phyloP scores from a whole-genome alignment of 2,113 vertebrate genomes.

The Apteryx mantelli region DNA sequence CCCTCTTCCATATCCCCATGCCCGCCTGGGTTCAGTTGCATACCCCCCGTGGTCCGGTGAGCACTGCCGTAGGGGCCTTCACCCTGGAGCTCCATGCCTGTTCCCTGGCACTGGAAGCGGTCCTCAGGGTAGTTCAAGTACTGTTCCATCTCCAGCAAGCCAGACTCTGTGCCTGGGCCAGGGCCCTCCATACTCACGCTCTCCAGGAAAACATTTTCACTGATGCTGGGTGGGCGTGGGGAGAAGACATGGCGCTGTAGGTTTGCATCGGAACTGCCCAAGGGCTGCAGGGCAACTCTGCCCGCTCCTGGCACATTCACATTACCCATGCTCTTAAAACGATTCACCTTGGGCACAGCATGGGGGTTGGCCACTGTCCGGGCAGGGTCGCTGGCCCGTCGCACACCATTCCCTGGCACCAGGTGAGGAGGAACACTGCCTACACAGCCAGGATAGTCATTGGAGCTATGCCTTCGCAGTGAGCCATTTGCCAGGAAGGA shows the following conservation, averaged over 20 bases:
- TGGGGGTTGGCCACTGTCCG: conserved; percentile 75
- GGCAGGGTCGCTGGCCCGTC: conserved; percentile 92
- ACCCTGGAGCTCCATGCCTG: conserved; percentile 52
- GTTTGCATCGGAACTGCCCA: conserved; percentile 78
- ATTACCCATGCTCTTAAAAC: conserved; percentile 90
- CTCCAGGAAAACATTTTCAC: conserved; percentile 89
- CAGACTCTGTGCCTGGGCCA: conserved; percentile 56
- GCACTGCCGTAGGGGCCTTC: conserved; percentile 69
- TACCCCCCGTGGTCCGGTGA: conserved; percentile 2
- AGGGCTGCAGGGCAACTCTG: conserved; percentile 75
- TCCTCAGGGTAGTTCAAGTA: conserved; percentile 79
- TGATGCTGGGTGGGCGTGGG: conserved; percentile 90
- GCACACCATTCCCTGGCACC: conserved; percentile 72
- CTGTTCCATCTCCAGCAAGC: conserved; percentile 77
- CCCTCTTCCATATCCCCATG: conserved; percentile 70
- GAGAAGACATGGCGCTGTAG: conserved; percentile 86
- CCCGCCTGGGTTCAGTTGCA: conserved; percentile 55
- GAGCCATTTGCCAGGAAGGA: conserved; percentile 74
- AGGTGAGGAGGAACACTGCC: conserved; percentile 79
- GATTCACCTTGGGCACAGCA: conserved; percentile 81
- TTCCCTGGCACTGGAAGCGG: conserved; percentile 68
- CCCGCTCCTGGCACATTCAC: conserved; percentile 73
- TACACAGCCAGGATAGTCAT: conserved; percentile 79
- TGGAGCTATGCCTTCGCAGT: conserved; percentile 82
- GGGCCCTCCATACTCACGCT: conserved; percentile 65